Base-by-base conservation (phyloP, 2,797 vertebrate genomes). In the Iguana delicatissima region DNA sequence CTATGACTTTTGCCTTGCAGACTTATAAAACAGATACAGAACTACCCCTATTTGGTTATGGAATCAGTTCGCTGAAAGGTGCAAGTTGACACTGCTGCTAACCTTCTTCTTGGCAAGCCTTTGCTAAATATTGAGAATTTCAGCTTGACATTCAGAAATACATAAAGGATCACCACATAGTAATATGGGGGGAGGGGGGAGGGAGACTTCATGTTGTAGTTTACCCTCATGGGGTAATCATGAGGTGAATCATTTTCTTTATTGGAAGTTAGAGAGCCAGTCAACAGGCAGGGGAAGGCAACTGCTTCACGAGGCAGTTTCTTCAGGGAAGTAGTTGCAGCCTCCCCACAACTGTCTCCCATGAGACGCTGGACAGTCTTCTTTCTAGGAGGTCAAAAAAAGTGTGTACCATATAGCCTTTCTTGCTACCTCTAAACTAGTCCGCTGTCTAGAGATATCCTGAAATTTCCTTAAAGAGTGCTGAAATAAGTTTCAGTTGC, bases 41-140 rank as follows among this genome's bases (percentile, higher is more conserved):
- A 82, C 55, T 72, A 73, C 12, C 85, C 74, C 38, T 90, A 92
- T 84, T 92, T 87, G 88, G 91, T 90, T 87, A 90, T 87, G 80
- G 26, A 80, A 90, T 84, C 50, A 46, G 80, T 73, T 80, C 64
- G 10, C 67, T 84, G 14, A 42, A 62, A 32, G 52, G 55, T 6
- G 14, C 20, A 59, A 62, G 74, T 72, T 76, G 84, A 89, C 62
- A 84, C 73, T 38, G n/a, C 18, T 38, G 57, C 32, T 74, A 84
- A 84, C 42, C 52, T 89, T 89, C 26, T 67, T n/a, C 84, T 73
- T n/a, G 77, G n/a, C 35, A 76, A 82, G 42, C 16, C 26, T 62
- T 72, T 73, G 72, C 69, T 82, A 77, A 86, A 85, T 57, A 85
- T 74, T 64, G 76, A 89, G 29, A 46, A n/a, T 82, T 50, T 89